Conservation (phyloP, 2,113 vertebrate genomes). For the Tonatia bakeri region DNA sequence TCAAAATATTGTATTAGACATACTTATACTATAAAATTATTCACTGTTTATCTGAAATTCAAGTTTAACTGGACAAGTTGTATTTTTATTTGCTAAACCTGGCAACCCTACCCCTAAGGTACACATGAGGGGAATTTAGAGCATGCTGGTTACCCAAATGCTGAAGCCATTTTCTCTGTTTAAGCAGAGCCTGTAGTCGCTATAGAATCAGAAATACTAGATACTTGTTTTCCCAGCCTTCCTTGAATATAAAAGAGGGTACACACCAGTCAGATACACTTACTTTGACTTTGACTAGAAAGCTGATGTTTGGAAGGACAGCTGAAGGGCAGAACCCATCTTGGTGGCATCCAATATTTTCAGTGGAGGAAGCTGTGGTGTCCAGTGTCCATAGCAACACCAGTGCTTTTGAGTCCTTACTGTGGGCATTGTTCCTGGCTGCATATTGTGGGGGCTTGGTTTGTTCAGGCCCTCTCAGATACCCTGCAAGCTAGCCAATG, state of each 20-base stretch:
- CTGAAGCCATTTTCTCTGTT: neutral
- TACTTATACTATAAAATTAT: neutral
- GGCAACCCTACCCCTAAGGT: neutral
- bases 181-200: neutral
- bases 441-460: neutral
- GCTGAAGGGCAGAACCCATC: neutral
- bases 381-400: neutral
- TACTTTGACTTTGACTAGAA: neutral
- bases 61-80: neutral
- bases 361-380: neutral
- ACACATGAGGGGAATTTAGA: neutral
- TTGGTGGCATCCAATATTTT: neutral
- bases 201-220: neutral
- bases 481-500: neutral
- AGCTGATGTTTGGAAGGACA: neutral
- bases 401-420: neutral
- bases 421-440: neutral
- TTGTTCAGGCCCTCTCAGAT: neutral
- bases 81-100: conserved; percentile 2
- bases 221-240: neutral
- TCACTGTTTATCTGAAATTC: neutral
- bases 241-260: neutral
- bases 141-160: neutral
- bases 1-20: neutral
- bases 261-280: neutral